Evolutionary conservation across 2,113 vertebrate species (phyloP).

Genomic region (Perca fluviatilis): DNA sequence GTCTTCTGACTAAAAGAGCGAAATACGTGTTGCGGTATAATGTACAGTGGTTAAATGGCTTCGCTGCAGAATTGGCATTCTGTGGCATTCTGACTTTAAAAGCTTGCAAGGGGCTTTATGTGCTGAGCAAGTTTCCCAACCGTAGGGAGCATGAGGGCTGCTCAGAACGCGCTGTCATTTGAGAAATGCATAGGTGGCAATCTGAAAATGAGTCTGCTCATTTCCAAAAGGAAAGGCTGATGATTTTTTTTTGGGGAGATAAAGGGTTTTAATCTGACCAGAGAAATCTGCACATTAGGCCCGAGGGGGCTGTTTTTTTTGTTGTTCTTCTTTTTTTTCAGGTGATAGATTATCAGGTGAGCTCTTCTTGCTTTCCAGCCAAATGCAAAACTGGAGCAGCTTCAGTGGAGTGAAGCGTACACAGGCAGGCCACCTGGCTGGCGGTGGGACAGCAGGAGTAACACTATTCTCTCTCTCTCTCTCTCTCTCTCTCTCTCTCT

Average conservation of each 20-base stretch:
- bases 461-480: slow-evolving; percentile 37
- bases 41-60: slow-evolving; percentile 22
- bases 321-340: slow-evolving; percentile 11
- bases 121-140: slow-evolving; percentile 54
- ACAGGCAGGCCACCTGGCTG: slow-evolving; percentile 34
- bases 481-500: slow-evolving; percentile 28
- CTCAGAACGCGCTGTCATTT: slow-evolving; percentile 30
- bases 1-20: slow-evolving; percentile 49
- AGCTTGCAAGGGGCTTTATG: slow-evolving; percentile 41
- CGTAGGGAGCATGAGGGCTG: slow-evolving; percentile 4
- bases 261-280: slow-evolving; percentile 47
- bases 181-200: slow-evolving; percentile 50
- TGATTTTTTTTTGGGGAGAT: slow-evolving; percentile 17
- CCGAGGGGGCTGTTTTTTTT: slow-evolving; percentile 10
- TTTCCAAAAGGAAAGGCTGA: slow-evolving; percentile 34
- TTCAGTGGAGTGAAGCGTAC: slow-evolving; percentile 23
- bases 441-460: slow-evolving; percentile 50
- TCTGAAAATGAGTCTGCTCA: slow-evolving; percentile 39
- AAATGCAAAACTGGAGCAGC: slow-evolving; percentile 40
- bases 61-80: slow-evolving; percentile 22
- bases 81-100: slow-evolving; percentile 28
- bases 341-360: slow-evolving; percentile 61
- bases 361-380: slow-evolving; percentile 42
- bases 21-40: slow-evolving; percentile 24
- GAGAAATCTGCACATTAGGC: slow-evolving; percentile 45